Base-by-base conservation (phyloP, 2,113 vertebrate species). In the Macquaria australasica region DNA sequence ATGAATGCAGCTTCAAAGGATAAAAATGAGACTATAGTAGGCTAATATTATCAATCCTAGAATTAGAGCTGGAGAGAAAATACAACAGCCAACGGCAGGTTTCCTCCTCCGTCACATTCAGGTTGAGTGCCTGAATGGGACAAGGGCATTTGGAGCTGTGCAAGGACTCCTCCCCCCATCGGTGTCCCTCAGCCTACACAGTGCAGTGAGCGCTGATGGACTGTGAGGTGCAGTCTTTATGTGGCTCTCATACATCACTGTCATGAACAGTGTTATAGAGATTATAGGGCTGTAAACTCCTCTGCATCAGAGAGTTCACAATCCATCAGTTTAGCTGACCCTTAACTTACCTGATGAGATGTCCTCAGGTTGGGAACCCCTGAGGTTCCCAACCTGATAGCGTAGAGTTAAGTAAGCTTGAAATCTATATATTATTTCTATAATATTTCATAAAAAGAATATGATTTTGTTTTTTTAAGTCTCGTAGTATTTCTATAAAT, bases 141-240 rank as follows among this genome's bases (percentile, higher is more conserved):
- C 92, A 95, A 94, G 91, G 92, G 55, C 93, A 82, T 75, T 58
- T 63, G 66, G 56, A 62, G 74, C 69, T 68, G 48, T 71, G 79
- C 81, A 86, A 85, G 68, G 86, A 92, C 87, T 77, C 88, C 91
- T 74, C 82, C 73, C 62, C 78, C 69, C 58, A 74, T 55, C 73
- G 56, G 8, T 31, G 62, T 73, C 51, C 77, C 72, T 70, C 73
- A 69, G 34, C 68, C 53, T 45, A 5, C 72, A 63, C 59, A 81
- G 51, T 5, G 15, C 78, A 59, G 16, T 10, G 39, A 55, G 8
- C 23, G 45, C 80, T 83, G 64, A 86, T 74, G 51, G 79, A 51
- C 81, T 59, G 69, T 28, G 0, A 63, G 77, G 73, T 69, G 73
- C 67, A 37, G 50, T 62, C 62, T 62, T 50, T 34, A 50, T 58